A percentile compares a stretch with the other conserved stretches of the same genome.
Conservation (phyloP, 2,113 vertebrate species). For the Gavialis gangeticus region DNA sequence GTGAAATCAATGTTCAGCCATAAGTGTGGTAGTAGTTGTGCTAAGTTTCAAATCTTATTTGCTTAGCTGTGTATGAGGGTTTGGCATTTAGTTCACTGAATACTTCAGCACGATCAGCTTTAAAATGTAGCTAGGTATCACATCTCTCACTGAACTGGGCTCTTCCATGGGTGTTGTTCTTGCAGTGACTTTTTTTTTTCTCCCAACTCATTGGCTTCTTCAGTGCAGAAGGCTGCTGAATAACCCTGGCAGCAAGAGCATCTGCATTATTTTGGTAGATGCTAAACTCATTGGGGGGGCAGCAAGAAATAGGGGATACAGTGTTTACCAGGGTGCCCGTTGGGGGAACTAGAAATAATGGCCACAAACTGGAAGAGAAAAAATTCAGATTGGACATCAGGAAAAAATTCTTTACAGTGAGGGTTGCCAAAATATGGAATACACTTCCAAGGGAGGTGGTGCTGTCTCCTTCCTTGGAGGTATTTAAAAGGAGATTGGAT, state of each 20-base stretch:
- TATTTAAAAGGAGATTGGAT: no score
- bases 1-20: not conserved
- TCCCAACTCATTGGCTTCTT: constrained; percentile 54
- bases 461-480: no score
- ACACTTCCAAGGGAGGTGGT: no score
- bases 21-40: not conserved
- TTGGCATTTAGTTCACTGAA: constrained; percentile 1
- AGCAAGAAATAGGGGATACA: no score
- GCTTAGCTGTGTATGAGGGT: not conserved
- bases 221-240: constrained; percentile 49
- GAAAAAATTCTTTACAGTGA: no score
- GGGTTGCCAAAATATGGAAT: no score
- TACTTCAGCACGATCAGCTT: not conserved
- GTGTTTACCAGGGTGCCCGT: no score
- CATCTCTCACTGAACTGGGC: constrained; percentile 10
- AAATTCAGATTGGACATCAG: no score
- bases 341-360: no score
- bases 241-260: constrained; percentile 10
- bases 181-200: not conserved
- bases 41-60: not conserved
- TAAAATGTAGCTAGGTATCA: not conserved
- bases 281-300: no score
- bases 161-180: constrained; percentile 9
- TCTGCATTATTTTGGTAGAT: not conserved
- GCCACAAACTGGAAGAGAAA: no score